Evolutionary conservation across 92 coral and sea anemone genomes (phyloP), one percentile per base, ranked within the genome.

Genomic region (Actinostola sp.): DNA sequence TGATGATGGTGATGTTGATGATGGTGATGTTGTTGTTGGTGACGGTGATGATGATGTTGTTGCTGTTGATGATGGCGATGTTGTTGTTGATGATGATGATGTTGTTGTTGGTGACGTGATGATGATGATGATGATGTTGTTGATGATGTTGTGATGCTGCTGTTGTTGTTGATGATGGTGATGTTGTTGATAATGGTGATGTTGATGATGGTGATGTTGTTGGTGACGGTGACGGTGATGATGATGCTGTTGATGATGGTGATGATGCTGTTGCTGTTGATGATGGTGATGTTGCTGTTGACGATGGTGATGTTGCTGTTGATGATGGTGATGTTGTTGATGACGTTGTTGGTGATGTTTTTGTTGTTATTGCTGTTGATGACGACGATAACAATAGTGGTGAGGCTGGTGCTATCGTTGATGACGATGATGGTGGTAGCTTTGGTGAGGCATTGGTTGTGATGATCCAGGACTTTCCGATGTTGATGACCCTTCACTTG

Each of bases 341-440:
- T 61, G 48, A 8, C 36, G 49, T 23, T 63, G 69, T 19, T 36
- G 67, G 26, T 61, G 35, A 21, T 38, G 30, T 23, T n/a, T 16
- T 11, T 5, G 52, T 9, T 35, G 52, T 1, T 60, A 19, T 0
- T 31, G 46, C 1, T 60, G 66, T 1, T 60, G 39, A 28, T 60
- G 66, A 35, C 29, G 41, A 16, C 16, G 66, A 12, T 28, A 42
- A 8, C 29, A 42, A 27, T 60, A 17, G 4, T 61, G 66, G 0
- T 61, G 66, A 28, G 27, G 17, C 8, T 31, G 43, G 9, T 31
- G 21, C 6, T 61, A 42, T 3, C 15, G 44, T 27, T 27, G 66
- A 31, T 60, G 66, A 31, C 30, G 66, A 13, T 61, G 66, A 0
- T 61, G 46, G 7, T 29, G 43, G 5, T 1, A 21, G 19, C 30